Evolutionary conservation across 2,797 vertebrate genomes (phyloP).

Genomic region (Knipowitschia caucasica): DNA sequence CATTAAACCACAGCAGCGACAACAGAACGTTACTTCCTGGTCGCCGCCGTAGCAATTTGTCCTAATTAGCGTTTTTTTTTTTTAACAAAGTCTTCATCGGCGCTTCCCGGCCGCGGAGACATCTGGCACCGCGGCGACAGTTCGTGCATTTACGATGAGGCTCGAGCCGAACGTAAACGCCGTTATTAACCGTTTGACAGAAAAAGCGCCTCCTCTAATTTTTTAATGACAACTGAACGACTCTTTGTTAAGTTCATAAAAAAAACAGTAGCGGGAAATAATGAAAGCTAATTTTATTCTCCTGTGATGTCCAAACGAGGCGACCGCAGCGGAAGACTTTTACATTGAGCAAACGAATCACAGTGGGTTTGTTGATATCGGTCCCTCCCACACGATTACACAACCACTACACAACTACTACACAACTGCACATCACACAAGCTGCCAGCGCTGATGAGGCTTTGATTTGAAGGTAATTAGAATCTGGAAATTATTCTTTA

Average conservation of each 20-base stretch:
- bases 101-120: background rate
- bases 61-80: background rate
- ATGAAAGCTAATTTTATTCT: slow-evolving; percentile 26
- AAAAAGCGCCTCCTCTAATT: background rate
- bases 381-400: background rate
- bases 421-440: slow-evolving; percentile 2
- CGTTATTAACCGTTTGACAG: slow-evolving; percentile 4
- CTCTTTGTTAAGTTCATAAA: background rate
- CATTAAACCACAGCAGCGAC: too few species aligned
- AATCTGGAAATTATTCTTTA: background rate
- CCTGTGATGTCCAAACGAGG: slow-evolving; percentile 25
- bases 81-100: too few species aligned
- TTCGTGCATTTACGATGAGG: background rate
- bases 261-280: slow-evolving; percentile 14
- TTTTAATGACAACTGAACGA: background rate
- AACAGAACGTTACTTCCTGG: too few species aligned
- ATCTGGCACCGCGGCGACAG: background rate
- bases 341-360: slow-evolving; percentile 31
- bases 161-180: background rate
- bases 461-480: slow-evolving; percentile 5
- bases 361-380: slow-evolving; percentile 14
- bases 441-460: background rate
- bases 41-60: too few species aligned
- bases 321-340: slow-evolving; percentile 21
- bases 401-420: too few species aligned